These are phyloP conservation scores for Octopus sinensis DNA, from an alignment of 1,140 invertebrate species.

Conservation along the genomic window DNA sequence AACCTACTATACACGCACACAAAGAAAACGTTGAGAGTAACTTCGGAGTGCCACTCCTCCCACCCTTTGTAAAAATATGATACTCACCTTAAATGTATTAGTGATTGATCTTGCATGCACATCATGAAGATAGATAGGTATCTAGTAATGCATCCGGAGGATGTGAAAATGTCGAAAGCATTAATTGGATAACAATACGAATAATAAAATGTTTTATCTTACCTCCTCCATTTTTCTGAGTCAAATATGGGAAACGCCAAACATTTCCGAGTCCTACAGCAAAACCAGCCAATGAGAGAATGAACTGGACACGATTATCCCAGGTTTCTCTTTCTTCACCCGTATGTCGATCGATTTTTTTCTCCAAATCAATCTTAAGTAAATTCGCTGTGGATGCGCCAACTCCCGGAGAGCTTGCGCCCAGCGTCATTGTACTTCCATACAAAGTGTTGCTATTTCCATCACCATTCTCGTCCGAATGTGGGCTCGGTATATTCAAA, in stretches of 20 bases:
- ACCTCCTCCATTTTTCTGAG: slow-evolving; percentile 90
- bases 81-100: no score
- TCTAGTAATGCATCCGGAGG: no score
- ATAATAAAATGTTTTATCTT: slow-evolving; percentile 17
- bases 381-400: slow-evolving; percentile 41
- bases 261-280: slow-evolving; percentile 76
- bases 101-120: no score
- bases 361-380: slow-evolving; percentile 40
- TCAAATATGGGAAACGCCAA: slow-evolving; percentile 90
- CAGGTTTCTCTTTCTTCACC: slow-evolving; percentile 40
- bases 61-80: no score
- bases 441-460: slow-evolving; percentile 13
- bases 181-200: no score
- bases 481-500: slow-evolving; percentile 1
- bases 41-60: no score
- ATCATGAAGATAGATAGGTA: no score
- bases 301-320: slow-evolving; percentile 53
- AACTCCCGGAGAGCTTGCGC: slow-evolving; percentile 26
- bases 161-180: no score
- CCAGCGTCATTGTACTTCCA: slow-evolving; percentile 27
- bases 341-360: slow-evolving; percentile 41
- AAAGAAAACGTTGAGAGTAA: no score
- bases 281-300: slow-evolving; percentile 58
- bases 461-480: neutral
- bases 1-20: no score